Base-by-base conservation (phyloP, 2,888 invertebrate species). In the Ceriagrion tenellum region DNA sequence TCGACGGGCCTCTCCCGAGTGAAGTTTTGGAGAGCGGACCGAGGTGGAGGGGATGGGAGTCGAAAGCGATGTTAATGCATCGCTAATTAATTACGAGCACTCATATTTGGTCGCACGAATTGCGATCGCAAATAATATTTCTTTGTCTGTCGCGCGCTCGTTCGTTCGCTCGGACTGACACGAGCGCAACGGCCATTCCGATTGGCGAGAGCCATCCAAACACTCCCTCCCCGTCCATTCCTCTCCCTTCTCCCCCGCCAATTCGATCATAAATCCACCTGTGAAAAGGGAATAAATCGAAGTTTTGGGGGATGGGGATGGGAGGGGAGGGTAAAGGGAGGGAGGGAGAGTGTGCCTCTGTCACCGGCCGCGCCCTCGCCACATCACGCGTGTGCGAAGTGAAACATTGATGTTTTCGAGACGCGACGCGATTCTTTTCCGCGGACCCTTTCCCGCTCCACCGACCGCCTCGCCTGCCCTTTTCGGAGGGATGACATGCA, bases 361-460 rank as follows among this genome's bases (percentile, higher is more conserved):
- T 47, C 47, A 47, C 47, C 2, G 47, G 47, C 47, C 47, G 81
- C 16, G 10, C 35, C 81, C 81, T 81, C 35, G 30, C 13, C 35
- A 81, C 81, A 81, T 35, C 81, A 81, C 81, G 26, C 30, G 81
- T 35, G n/a, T 35, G n/a, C 35, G 81, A 81, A 81, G 81, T 81
- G 81, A 81, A 81, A 81, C 81, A 81, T 81, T 30, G 81, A 81
- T 81, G 81, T 81, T 81, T 81, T 18, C 35, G 81, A 81, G 81
- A 81, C 81, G 81, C 81, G n/a, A 12, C 30, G 74, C 56, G 16
- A 81, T 81, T 26, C 81, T 81, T 20, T 59, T 81, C 35, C 81
- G 8, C 35, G 81, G 30, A 35, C 81, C 35, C n/a, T 30, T 16
- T n/a, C n/a, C n/a, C 47, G 2, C 47, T 47, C 47, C 8, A 8